Base-by-base conservation (phyloP, 2,797 vertebrate genomes). In the Cuculus canorus region DNA sequence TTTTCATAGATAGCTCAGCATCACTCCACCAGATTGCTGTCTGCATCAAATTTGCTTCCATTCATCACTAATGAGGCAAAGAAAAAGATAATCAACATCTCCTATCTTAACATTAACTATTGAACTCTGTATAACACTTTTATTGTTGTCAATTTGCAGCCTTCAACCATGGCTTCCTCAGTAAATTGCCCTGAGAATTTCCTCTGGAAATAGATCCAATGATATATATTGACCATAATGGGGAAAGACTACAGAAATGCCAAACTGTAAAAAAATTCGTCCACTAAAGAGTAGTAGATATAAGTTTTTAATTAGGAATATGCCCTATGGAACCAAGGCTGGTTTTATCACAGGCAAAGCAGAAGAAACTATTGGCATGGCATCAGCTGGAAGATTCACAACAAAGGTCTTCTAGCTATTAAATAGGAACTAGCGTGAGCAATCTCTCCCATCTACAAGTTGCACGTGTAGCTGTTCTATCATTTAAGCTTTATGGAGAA, bases 21-120 rank as follows among this genome's bases (percentile, higher is more conserved):
- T 97, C 97, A 98, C 96, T 98, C 96, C 94, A 97, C 97, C 89
- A 97, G 96, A 97, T 61, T 97, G 96, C 97, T 97, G 95, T 97
- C 95, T 96, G 95, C 96, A 97, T 97, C 95, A 96, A 92, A 98
- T 97, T 93, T 98, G 94, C 80, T 97, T 97, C 94, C 96, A 97
- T 98, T 97, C 96, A 98, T 97, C 97, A 98, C 96, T 97, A 97
- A 98, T 23, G 66, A 98, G 98, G 96, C 96, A 97, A 98, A 95
- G 89, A 97, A 97, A 96, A 96, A 96, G 96, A 98, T 96, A 97
- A 98, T 98, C 96, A 96, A 96, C 93, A 94, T 95, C 95, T 96
- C 96, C 92, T 93, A 92, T 96, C 85, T 94, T 95, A 97, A 94
- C 77, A 69, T 84, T 92, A 92, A 92, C 75, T 91, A 95, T 9